A percentile compares a stretch with the other conserved stretches of the same genome.
phyloP scores from a whole-genome alignment of 2,113 vertebrate species.

The Protomyctophum bolini region DNA sequence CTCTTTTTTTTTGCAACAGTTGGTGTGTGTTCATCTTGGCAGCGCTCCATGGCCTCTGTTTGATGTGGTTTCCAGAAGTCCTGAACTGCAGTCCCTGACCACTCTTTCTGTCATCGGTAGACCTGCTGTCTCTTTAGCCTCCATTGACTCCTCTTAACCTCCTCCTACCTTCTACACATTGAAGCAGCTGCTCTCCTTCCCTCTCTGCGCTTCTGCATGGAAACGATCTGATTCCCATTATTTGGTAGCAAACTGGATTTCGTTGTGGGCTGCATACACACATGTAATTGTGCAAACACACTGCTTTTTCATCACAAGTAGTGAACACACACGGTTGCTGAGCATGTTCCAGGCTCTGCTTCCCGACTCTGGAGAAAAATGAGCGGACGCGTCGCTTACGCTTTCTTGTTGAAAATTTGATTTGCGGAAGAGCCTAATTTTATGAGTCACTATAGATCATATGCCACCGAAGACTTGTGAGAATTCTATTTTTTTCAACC shows the following conservation, averaged over 20 bases:
- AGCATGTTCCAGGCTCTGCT: not conserved
- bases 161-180: constrained; percentile 70
- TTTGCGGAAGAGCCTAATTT: constrained; percentile 34
- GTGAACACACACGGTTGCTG: not conserved
- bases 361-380: constrained; percentile 26
- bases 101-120: constrained; percentile 83
- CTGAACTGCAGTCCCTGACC: constrained; percentile 80
- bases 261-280: constrained; percentile 51
- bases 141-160: constrained; percentile 86
- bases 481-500: constrained; percentile 27
- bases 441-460: constrained; percentile 40
- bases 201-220: constrained; percentile 57
- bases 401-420: constrained; percentile 47
- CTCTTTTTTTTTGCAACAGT: constrained; percentile 66
- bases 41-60: constrained; percentile 72
- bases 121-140: constrained; percentile 80
- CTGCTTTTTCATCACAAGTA: constrained; percentile 6
- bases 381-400: constrained; percentile 28
- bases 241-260: constrained; percentile 63
- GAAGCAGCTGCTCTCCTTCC: constrained; percentile 77
- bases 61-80: constrained; percentile 84
- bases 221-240: constrained; percentile 73
- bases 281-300: constrained; percentile 20
- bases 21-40: constrained; percentile 80
- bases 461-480: constrained; percentile 18